Evolutionary conservation across 2,797 vertebrate genomes (phyloP).

Genomic region (Sciurus carolinensis): DNA sequence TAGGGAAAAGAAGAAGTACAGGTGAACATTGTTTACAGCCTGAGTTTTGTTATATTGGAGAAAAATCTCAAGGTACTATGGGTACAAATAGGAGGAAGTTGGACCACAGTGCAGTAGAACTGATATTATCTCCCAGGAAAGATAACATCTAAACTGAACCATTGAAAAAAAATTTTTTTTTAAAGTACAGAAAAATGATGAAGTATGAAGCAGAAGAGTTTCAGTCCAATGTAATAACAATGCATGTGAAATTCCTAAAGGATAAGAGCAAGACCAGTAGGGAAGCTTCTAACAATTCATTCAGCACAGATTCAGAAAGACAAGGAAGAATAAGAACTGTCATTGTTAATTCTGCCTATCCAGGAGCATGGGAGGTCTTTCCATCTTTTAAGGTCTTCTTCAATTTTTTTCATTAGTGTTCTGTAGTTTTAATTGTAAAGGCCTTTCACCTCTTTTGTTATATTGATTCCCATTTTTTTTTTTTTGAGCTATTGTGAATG

Average conservation of each 20-base stretch:
- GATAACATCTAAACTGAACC: neutral
- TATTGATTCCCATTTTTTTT: too few relatives aligned
- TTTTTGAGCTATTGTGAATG: too few relatives aligned
- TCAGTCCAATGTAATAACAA: neutral
- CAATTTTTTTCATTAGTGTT: too few relatives aligned
- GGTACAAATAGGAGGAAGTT: neutral
- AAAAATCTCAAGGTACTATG: neutral
- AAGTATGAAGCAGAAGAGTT: neutral
- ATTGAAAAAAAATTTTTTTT: neutral
- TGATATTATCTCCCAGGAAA: neutral
- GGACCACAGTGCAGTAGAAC: neutral
- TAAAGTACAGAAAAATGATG: neutral
- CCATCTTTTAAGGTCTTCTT: too few relatives aligned
- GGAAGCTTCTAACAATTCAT: neutral
- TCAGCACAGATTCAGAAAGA: neutral
- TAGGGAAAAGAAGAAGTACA: neutral
- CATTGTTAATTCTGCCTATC: too few relatives aligned
- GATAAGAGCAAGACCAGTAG: fast-evolving
- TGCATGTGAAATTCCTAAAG: neutral
- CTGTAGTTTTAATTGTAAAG: too few relatives aligned
- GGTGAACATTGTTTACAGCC: neutral
- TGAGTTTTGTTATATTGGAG: neutral
- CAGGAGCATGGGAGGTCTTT: too few relatives aligned
- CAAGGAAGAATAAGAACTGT: neutral
- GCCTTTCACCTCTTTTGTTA: too few relatives aligned